Conservation (phyloP, 2,797 vertebrate species). For the Pangasius krempfi region DNA sequence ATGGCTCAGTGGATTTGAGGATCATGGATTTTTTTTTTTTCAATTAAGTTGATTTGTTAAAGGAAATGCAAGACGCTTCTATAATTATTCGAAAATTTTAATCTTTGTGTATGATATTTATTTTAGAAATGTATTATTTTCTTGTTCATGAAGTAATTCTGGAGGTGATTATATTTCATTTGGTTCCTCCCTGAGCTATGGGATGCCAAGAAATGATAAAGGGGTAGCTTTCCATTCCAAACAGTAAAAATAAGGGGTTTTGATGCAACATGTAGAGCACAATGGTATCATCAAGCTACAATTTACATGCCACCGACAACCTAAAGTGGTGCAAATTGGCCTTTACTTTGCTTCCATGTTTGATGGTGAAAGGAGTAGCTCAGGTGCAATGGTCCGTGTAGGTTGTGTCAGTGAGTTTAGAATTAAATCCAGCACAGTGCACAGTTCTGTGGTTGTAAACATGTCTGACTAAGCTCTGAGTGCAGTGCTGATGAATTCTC, state of each 20-base stretch:
- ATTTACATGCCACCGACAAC: constrained; percentile 29
- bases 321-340: constrained; percentile 38
- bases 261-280: not conserved
- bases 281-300: constrained; percentile 8
- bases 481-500: constrained; percentile 23
- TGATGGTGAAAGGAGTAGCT: constrained; percentile 37
- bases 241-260: not conserved
- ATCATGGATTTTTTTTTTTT: not conserved
- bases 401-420: constrained; percentile 44
- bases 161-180: not conserved
- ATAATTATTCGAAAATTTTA: not conserved
- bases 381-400: constrained; percentile 24
- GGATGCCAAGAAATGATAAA: not conserved
- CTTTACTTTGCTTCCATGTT: constrained; percentile 45
- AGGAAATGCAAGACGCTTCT: not conserved
- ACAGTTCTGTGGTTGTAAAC: constrained; percentile 13
- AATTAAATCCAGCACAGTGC: constrained; percentile 34
- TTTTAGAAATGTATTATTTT: not conserved
- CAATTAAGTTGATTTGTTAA: not conserved
- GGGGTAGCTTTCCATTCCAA: not conserved
- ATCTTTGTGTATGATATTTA: not conserved
- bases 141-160: not conserved
- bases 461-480: constrained; percentile 18
- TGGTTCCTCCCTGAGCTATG: not conserved
- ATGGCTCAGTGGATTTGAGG: not conserved